These are phyloP conservation scores for Campoplex capitator DNA, from an alignment of 2,888 invertebrate genomes.

Conservation along the genomic window DNA sequence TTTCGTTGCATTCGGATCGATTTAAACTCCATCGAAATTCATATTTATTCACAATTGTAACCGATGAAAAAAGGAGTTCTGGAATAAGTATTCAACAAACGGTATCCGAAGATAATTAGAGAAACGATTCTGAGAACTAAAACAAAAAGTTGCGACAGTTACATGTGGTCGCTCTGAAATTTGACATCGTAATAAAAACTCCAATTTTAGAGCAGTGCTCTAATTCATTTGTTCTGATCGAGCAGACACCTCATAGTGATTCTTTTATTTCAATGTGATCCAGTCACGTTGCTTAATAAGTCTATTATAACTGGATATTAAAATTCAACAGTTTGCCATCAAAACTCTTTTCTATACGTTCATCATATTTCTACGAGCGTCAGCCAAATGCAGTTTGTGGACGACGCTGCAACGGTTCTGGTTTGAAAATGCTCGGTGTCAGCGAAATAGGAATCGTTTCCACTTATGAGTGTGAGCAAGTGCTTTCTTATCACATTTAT, in stretches of 20 bases:
- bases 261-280: not conserved
- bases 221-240: not conserved
- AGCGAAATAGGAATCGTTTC: constrained; percentile 54
- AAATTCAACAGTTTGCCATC: not conserved
- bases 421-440: constrained; percentile 15
- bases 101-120: no score
- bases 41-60: no score
- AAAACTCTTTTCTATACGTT: not conserved
- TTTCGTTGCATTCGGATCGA: no score
- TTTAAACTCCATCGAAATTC: no score
- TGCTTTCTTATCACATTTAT: constrained; percentile 51
- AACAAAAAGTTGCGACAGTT: not conserved
- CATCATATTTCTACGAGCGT: constrained; percentile 16
- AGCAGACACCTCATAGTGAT: not conserved
- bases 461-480: constrained; percentile 25
- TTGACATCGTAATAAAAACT: not conserved
- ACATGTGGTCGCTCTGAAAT: not conserved
- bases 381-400: constrained; percentile 22
- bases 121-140: not conserved
- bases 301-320: not conserved
- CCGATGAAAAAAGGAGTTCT: no score
- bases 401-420: not conserved
- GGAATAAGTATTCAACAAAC: no score
- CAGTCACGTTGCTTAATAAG: not conserved
- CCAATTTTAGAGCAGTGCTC: not conserved